Conservation (phyloP, 2,113 vertebrate species). For the Bufo bufo region DNA sequence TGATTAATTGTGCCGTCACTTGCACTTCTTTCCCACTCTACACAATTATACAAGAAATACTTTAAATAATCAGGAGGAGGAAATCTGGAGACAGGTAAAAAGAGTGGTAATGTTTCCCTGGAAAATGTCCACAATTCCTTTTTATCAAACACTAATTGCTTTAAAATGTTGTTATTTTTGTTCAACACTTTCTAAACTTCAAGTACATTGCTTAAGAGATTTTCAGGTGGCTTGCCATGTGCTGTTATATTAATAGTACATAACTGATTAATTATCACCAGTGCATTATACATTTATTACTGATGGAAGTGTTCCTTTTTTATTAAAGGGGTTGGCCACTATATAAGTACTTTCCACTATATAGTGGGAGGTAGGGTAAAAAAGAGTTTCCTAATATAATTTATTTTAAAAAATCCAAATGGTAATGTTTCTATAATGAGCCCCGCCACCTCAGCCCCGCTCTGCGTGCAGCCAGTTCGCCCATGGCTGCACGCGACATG, state of each 20-base stretch:
- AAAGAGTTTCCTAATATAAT: too few relatives aligned
- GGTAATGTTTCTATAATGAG: too few relatives aligned
- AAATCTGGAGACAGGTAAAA: conserved; percentile 36
- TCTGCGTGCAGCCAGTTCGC: too few relatives aligned
- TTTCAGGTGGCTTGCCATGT: not conserved
- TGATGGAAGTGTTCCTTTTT: not conserved
- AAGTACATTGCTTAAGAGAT: not conserved
- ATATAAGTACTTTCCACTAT: too few relatives aligned
- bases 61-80: conserved; percentile 47
- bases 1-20: conserved; percentile 60
- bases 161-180: not conserved
- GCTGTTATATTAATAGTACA: not conserved
- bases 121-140: not conserved
- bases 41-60: conserved; percentile 26
- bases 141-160: not conserved
- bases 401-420: too few relatives aligned
- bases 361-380: too few relatives aligned
- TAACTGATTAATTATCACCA: not conserved
- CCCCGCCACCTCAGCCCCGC: too few relatives aligned
- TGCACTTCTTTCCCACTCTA: conserved; percentile 23
- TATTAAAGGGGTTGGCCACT: not conserved
- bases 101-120: not conserved
- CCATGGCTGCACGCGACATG: too few relatives aligned
- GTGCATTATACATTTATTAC: conserved; percentile 5
- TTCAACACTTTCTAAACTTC: not conserved